Base-by-base conservation (phyloP, 2,113 vertebrate genomes). In the Myotis davidii region DNA sequence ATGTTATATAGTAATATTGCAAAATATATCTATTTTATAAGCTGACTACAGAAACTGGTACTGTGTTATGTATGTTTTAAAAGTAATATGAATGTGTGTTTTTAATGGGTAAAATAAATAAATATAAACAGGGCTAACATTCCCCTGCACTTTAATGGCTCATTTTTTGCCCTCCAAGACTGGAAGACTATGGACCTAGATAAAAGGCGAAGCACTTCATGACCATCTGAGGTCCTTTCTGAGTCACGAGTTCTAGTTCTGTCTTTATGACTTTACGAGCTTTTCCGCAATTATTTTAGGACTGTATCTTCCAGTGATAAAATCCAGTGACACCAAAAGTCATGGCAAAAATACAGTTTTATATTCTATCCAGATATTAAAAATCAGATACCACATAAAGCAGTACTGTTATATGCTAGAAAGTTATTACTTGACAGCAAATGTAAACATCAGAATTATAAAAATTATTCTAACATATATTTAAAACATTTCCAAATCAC, bases 361-460 rank as follows among this genome's bases (percentile, higher is more conserved):
- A 39, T 45, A 32, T 76, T 86, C 52, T 94, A 52, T 39, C 37
- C 8, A 92, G 21, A 91, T 91, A 82, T 85, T 85, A 56, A 61
- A 92, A 74, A 21, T 77, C 77, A 90, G 59, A 39, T 78, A 45
- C 4, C n/a, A 52, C 3, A 67, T 67, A 14, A 32, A 88, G 0
- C 14, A 85, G 37, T 45, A 34, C 17, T 34, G 0, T 50, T 74
- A 32, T 17, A 61, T 50, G 20, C 16, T 87, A 45, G 37, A 29
- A 94, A 23, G 73, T 94, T 96, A 83, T 81, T 95, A 81, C 17
- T 9, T 54, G 2, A 88, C 4, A 52, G 13, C 42, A 96, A 87
- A 92, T 48, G 85, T 37, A 69, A 95, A 61, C 5, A 56, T 39
- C 5, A 77, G 67, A 85, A 81, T 59, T 69, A 84, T 61, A 88